phyloP scores from a whole-genome alignment of 2,888 invertebrate genomes.

The Philopedon plagiatum region DNA sequence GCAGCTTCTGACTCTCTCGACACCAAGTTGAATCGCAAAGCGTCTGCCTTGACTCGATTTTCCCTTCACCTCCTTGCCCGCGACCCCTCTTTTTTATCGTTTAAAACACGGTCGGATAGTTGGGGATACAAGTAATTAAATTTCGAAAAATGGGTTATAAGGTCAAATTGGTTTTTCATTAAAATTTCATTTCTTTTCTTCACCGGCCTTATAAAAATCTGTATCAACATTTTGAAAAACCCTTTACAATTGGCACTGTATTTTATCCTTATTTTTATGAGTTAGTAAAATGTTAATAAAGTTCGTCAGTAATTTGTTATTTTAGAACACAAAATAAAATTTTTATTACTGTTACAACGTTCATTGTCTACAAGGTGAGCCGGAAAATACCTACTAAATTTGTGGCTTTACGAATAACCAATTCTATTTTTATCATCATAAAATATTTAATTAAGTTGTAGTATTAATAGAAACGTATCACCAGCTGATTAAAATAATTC shows the following conservation, averaged over 20 bases:
- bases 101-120: conserved; percentile 19
- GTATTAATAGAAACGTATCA: conserved; percentile 1
- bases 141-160: background rate
- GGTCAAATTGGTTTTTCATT: background rate
- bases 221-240: too few species aligned
- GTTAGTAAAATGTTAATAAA: background rate
- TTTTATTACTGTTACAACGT: conserved; percentile 1
- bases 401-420: background rate
- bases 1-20: conserved; percentile 66
- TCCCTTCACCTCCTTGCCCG: conserved; percentile 33
- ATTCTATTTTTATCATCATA: background rate
- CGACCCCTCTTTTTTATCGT: conserved; percentile 26
- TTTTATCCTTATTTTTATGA: background rate
- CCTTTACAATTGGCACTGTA: background rate
- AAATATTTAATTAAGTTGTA: background rate
- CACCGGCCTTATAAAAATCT: too few species aligned
- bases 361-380: background rate
- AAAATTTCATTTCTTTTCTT: too few species aligned
- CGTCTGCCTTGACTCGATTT: conserved; percentile 55
- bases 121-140: conserved; percentile 23
- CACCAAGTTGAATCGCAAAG: conserved; percentile 64
- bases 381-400: background rate
- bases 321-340: conserved; percentile 4
- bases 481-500: background rate
- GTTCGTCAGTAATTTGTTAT: background rate